Evolutionary conservation across 2,888 invertebrate genomes (phyloP).

Genomic region (Synergus umbraculus): DNA sequence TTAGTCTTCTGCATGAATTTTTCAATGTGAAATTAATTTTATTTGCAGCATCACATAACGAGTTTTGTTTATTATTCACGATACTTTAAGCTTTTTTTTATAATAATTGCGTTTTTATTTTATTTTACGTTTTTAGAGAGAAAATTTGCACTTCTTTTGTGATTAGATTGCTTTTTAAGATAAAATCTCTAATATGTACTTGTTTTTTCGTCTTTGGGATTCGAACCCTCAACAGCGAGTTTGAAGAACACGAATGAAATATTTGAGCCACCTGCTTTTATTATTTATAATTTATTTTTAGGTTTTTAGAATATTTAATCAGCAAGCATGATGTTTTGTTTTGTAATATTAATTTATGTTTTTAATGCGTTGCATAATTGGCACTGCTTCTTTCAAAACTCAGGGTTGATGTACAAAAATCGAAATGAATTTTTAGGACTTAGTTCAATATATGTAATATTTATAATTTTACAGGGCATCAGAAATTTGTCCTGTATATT

Average conservation of each 20-base stretch:
- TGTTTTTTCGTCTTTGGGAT: neutral
- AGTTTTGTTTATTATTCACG: conserved; percentile 1
- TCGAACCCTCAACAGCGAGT: neutral
- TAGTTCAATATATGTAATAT: neutral
- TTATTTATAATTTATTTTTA: neutral
- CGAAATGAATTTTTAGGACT: neutral
- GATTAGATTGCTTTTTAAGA: neutral
- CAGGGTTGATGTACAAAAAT: neutral
- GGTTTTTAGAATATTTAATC: neutral
- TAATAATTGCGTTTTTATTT: neutral
- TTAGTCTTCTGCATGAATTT: conserved; percentile 22
- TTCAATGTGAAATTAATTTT: neutral
- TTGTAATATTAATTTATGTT: conserved; percentile 9
- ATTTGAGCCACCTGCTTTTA: neutral
- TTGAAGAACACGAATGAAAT: neutral
- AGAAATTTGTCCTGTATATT: no score
- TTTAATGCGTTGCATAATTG: neutral
- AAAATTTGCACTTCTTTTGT: conserved; percentile 12
- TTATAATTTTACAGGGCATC: no score
- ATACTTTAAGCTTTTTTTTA: neutral
- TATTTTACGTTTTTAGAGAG: neutral
- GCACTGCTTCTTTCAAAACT: conserved; percentile 16
- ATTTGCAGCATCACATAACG: conserved; percentile 26
- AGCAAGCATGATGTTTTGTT: conserved; percentile 24
- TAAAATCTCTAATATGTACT: neutral